A percentile compares a stretch with the other conserved stretches of the same genome.
Conservation (phyloP, 2,797 vertebrate genomes). For the Gambusia yucatana region DNA sequence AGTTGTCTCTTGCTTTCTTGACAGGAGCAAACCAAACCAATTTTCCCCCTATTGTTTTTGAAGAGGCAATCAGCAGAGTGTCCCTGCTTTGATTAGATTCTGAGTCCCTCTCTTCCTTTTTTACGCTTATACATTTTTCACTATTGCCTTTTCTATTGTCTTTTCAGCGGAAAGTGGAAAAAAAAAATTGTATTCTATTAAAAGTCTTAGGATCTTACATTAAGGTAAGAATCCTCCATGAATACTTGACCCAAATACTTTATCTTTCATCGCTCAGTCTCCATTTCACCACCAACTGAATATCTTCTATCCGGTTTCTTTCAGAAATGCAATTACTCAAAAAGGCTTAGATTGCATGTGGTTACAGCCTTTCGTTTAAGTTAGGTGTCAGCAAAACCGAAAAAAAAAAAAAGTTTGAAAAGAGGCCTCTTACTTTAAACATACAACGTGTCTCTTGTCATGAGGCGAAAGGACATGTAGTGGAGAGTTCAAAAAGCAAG, state of each 20-base stretch:
- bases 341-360: neutral
- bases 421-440: neutral
- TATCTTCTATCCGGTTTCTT: conserved; percentile 18
- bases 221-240: conserved; percentile 38
- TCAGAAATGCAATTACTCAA: conserved; percentile 15
- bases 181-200: conserved; percentile 37
- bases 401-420: neutral
- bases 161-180: conserved; percentile 31
- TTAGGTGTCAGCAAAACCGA: neutral
- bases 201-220: conserved; percentile 42
- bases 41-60: conserved; percentile 72
- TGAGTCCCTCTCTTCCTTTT: conserved; percentile 46
- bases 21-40: conserved; percentile 77
- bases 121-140: conserved; percentile 47
- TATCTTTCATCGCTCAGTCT: conserved; percentile 3
- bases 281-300: conserved; percentile 11
- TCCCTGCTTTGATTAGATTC: conserved; percentile 77
- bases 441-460: neutral
- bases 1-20: conserved; percentile 66
- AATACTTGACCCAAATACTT: conserved; percentile 24
- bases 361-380: neutral
- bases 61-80: conserved; percentile 75
- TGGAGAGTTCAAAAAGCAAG: too few species aligned
- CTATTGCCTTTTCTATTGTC: conserved; percentile 22
- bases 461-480: neutral